phyloP scores from a whole-genome alignment of 2,797 vertebrate genomes.

The Poecile montanus region DNA sequence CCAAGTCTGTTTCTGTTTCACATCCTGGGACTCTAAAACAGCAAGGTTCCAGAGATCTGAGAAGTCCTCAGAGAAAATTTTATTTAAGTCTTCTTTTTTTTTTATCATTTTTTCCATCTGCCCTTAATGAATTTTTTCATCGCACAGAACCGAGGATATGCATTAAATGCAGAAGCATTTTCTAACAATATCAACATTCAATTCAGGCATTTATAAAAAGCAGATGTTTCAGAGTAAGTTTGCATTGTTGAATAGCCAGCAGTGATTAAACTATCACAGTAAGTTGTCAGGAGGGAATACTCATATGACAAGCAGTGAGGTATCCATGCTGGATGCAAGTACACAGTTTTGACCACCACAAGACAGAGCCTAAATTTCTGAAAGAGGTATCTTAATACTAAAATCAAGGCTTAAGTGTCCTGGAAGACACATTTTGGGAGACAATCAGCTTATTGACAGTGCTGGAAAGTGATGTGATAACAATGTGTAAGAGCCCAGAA shows the following conservation, averaged over 20 bases:
- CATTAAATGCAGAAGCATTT: not conserved
- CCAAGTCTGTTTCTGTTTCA: not conserved
- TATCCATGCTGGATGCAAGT: not conserved
- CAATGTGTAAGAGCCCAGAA: not conserved
- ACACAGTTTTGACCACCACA: not conserved
- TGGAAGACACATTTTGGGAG: not conserved
- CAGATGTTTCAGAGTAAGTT: not conserved
- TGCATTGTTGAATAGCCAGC: not conserved
- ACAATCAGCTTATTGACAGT: not conserved
- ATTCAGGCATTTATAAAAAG: not conserved
- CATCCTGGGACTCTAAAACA: not conserved
- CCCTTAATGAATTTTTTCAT: not conserved
- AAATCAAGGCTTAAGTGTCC: not conserved
- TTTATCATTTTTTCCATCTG: not conserved
- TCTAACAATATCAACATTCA: not conserved
- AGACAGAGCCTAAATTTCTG: not conserved
- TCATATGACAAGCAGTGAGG: not conserved
- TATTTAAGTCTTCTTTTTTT: not conserved
- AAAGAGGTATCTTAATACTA: not conserved
- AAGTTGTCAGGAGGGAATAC: not conserved
- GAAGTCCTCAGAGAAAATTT: not conserved
- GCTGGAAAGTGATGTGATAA: not conserved
- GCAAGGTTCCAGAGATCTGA: not conserved
- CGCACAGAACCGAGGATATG: fast-evolving
- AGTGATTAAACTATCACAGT: not conserved